phyloP scores from a whole-genome alignment of 2,113 vertebrate genomes.

The Spizaetus ornatus region DNA sequence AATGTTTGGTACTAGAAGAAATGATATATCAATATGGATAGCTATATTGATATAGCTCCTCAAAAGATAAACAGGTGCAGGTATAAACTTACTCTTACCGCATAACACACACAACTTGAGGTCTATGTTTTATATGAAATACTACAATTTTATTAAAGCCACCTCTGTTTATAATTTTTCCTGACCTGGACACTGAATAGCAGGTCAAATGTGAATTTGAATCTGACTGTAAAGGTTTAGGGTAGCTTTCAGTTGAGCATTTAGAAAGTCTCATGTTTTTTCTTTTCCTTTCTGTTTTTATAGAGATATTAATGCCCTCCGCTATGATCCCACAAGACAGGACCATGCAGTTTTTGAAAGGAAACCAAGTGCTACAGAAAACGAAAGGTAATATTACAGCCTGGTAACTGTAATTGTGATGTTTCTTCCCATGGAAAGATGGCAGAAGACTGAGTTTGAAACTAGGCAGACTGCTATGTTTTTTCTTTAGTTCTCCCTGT shows the following conservation, averaged over 20 bases:
- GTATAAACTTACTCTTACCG: neutral
- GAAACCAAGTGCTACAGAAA: constrained; percentile 65
- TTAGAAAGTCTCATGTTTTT: neutral
- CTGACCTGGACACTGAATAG: neutral
- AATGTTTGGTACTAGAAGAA: neutral
- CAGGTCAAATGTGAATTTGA: neutral
- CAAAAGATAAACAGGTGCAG: neutral
- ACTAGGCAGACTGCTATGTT: neutral
- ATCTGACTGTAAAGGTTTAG: neutral
- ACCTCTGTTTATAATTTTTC: neutral
- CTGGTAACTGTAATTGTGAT: neutral
- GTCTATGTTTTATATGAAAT: neutral
- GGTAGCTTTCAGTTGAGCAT: neutral
- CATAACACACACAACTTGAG: neutral
- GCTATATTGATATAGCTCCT: neutral
- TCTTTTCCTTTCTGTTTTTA: neutral
- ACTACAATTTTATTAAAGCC: neutral
- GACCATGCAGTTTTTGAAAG: constrained; percentile 88
- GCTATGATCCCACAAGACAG: constrained; percentile 88
- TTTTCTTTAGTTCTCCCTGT: neutral
- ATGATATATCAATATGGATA: neutral
- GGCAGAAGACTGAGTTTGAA: neutral
- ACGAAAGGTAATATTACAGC: constrained; percentile 78
- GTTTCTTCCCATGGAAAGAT: neutral
- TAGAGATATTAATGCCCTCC: constrained; percentile 86